Conservation (phyloP, 2,113 vertebrate genomes). For the Prionailurus bengalensis region DNA sequence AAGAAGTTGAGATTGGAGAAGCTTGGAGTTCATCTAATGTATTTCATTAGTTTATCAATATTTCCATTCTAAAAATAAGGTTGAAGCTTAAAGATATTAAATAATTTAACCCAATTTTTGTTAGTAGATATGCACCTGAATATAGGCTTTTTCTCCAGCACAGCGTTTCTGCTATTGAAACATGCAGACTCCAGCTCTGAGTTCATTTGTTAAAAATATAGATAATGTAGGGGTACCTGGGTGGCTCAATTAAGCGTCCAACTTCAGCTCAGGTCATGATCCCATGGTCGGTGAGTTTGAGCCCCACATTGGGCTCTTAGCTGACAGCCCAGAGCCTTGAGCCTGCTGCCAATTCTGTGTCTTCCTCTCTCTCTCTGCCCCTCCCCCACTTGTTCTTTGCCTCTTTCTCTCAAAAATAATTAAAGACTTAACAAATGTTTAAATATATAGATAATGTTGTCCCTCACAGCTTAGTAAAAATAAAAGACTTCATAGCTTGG, state of each 20-base stretch:
- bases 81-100: background rate
- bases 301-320: too few species aligned
- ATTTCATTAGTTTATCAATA: background rate
- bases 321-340: too few species aligned
- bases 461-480: background rate
- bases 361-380: too few species aligned
- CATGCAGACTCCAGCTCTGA: background rate
- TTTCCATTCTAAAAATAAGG: slow-evolving; percentile 23
- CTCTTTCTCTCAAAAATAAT: too few species aligned
- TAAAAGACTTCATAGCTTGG: background rate
- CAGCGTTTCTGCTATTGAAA: background rate
- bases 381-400: too few species aligned
- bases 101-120: background rate
- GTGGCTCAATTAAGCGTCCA: too few species aligned
- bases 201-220: background rate
- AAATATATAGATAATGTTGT: background rate
- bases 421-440: background rate
- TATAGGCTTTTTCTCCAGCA: background rate
- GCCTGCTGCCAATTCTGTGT: too few species aligned
- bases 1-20: background rate
- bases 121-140: background rate
- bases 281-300: too few species aligned
- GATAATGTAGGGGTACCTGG: background rate
- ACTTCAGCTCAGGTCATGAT: too few species aligned
- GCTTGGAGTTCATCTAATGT: background rate